Percentiles rank a stretch among this genome's conserved stretches.
Conservation (phyloP, 2,888 invertebrate species). For the Vanessa cardui region DNA sequence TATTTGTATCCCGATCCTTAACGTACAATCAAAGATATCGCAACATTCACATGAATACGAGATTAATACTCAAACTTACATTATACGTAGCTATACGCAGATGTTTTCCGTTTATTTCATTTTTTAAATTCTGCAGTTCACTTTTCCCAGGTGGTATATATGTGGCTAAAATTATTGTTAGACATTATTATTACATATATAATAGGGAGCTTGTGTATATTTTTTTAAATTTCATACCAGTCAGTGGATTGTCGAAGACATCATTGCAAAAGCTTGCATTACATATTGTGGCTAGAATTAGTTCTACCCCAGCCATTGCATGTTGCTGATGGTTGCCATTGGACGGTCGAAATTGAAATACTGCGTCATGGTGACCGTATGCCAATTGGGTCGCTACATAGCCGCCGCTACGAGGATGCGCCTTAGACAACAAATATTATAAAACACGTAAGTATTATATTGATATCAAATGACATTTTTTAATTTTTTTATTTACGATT, state of each 20-base stretch:
- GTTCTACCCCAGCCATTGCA: conserved; percentile 69
- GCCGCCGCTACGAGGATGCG: conserved; percentile 43
- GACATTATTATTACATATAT: not conserved
- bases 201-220: no score
- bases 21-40: no score
- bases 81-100: conserved; percentile 69
- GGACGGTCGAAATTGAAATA: conserved; percentile 42
- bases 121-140: conserved; percentile 46
- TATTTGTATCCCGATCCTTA: no score
- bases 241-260: conserved; percentile 57
- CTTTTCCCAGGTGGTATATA: conserved; percentile 45
- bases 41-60: no score
- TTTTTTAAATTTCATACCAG: conserved; percentile 45
- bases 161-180: conserved; percentile 47
- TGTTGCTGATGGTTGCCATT: conserved; percentile 35
- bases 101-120: conserved; percentile 69
- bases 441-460: conserved; percentile 51
- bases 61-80: conserved; percentile 56
- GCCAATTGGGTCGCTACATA: conserved; percentile 37
- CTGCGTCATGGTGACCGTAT: conserved; percentile 35
- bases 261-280: conserved; percentile 69
- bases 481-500: not conserved
- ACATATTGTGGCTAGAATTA: conserved; percentile 72
- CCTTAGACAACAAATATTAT: conserved; percentile 42
- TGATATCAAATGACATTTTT: conserved; percentile 43